Evolutionary conservation across 2,113 vertebrate species (phyloP), one percentile per base, ranked within the genome.

Genomic region (Melanotaenia duboulayi): DNA sequence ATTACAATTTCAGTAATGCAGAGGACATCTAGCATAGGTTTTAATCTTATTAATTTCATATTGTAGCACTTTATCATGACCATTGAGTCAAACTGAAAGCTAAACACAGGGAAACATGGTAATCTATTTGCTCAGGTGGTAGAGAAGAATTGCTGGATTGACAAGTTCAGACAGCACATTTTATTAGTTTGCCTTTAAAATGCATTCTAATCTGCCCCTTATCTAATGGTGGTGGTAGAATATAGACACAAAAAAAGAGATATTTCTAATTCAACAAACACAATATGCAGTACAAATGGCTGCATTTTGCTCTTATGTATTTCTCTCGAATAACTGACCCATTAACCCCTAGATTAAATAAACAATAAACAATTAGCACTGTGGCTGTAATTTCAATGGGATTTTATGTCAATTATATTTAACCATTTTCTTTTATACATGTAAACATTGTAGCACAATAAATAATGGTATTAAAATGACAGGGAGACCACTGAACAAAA

Each of bases 371-470:
- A 39, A 40, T 44, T 35, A 52, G 37, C 48, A 52, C 39, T 78
- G 32, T 39, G 42, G 25, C 58, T 58, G 17, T 52, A 1, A 65
- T 64, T 52, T 56, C 28, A 49, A 2, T 23, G 28, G 25, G 46
- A 72, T 70, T 66, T 79, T n/a, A 56, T 42, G 32, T 65, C 24
- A 66, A 49, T 80, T 62, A 76, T 40, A 17, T 46, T 51, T 71
- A 23, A 24, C 48, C n/a, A 37, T 56, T 42, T 51, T 59, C 60
- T 28, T 46, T 11, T 8, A 76, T 51, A 24, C 35, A 23, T 40
- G 19, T 50, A 67, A 65, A 40, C 39, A 37, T 39, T 22, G 25
- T 50, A 69, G 4, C 25, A 75, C 55, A 24, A 20, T 40, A 35
- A 54, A 65, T 73, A 65, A 74, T 50, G 14, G 24, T 14, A 35